phyloP scores from a whole-genome alignment of 2,113 vertebrate genomes.

The Corythaeola cristata region DNA sequence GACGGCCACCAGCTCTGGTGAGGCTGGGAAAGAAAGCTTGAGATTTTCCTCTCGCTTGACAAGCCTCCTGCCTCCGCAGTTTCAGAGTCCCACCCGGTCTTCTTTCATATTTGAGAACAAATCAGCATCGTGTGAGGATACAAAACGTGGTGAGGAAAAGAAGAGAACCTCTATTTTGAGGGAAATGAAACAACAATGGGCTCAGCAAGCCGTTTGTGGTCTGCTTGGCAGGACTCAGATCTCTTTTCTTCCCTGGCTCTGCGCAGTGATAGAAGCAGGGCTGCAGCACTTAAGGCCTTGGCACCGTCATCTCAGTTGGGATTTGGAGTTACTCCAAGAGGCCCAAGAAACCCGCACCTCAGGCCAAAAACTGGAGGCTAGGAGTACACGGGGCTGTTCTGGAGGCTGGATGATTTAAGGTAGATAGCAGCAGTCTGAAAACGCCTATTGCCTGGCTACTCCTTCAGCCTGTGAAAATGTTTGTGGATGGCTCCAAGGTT shows the following conservation, averaged over 20 bases:
- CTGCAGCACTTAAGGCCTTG: slow-evolving; percentile 64
- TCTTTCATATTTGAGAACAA: slow-evolving; percentile 3
- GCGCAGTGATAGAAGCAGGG: background rate
- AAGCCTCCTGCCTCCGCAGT: background rate
- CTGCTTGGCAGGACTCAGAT: slow-evolving; percentile 29
- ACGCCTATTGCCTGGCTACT: background rate
- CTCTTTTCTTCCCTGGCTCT: background rate
- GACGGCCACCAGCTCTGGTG: accelerated
- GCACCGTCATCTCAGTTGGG: background rate
- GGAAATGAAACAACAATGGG: background rate
- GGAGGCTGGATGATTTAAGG: slow-evolving; percentile 49
- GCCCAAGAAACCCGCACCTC: background rate
- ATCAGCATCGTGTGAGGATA: background rate
- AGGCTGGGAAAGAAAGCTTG: background rate
- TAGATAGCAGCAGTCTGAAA: slow-evolving; percentile 33
- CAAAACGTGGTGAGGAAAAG: background rate
- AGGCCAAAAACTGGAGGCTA: slow-evolving; percentile 42
- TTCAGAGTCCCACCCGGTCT: background rate
- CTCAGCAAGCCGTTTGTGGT: background rate
- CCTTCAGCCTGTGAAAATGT: background rate
- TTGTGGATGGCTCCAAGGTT: background rate
- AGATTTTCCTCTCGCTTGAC: background rate
- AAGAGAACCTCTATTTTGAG: slow-evolving; percentile 12
- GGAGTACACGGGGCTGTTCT: background rate
- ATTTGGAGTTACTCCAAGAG: slow-evolving; percentile 51